Evolutionary conservation across 2,113 vertebrate species (phyloP).

Genomic region (Camarhynchus parvulus): DNA sequence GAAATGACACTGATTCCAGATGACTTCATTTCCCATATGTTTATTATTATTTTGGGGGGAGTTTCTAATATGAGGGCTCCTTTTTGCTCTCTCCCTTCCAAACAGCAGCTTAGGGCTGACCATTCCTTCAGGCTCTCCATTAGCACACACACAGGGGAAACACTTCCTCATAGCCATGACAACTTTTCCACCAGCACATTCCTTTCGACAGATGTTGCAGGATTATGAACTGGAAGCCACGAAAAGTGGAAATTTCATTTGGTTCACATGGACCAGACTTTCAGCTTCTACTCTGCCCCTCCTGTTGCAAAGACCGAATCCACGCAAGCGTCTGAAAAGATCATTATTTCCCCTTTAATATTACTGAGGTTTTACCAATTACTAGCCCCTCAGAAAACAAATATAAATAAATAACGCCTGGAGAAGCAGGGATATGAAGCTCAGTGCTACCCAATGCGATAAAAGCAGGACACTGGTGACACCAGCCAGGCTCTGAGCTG

Average conservation of each 20-base stretch:
- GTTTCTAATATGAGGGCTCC: fast-evolving
- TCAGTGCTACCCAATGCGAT: fast-evolving
- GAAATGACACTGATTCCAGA: not conserved
- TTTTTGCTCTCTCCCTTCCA: not conserved
- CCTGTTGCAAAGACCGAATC: fast-evolving
- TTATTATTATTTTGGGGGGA: fast-evolving
- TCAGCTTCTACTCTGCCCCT: not conserved
- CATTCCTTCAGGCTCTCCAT: not conserved
- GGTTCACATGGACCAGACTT: fast-evolving
- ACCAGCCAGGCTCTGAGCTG: not conserved
- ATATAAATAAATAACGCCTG: fast-evolving
- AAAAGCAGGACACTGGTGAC: not conserved
- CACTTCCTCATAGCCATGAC: not conserved
- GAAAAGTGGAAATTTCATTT: not conserved
- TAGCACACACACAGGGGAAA: fast-evolving
- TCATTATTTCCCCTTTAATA: fast-evolving
- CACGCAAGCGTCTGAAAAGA: not conserved
- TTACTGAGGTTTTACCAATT: too few species aligned
- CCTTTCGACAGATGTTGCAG: not conserved
- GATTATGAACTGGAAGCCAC: not conserved
- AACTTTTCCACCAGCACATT: not conserved
- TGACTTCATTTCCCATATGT: fast-evolving
- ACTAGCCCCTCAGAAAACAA: not conserved
- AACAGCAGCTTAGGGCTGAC: not conserved
- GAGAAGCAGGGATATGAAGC: fast-evolving